Conservation (phyloP, 2,797 vertebrate genomes). For the Serranus cabrilla region DNA sequence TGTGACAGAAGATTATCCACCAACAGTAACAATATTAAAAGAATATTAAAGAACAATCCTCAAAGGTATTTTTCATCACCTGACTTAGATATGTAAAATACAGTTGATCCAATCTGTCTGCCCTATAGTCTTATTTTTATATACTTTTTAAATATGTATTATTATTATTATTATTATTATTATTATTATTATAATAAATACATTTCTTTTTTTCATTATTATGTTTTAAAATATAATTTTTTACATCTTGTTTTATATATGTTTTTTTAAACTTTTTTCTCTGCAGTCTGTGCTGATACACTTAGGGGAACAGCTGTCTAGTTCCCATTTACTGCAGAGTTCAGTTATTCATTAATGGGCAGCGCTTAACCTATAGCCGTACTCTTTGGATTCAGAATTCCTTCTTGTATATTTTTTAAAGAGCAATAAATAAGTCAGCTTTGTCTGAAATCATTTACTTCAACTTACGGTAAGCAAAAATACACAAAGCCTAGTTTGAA, state of each 20-base stretch:
- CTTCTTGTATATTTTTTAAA: background rate
- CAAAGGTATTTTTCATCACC: background rate
- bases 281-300: background rate
- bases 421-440: background rate
- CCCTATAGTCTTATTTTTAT: too few relatives aligned
- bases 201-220: too few relatives aligned
- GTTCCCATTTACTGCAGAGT: constrained; percentile 28
- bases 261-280: background rate
- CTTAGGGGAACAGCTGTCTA: constrained; percentile 26
- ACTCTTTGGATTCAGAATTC: background rate
- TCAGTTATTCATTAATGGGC: constrained; percentile 40
- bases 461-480: background rate
- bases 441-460: background rate
- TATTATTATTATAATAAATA: too few relatives aligned
- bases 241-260: background rate
- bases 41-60: background rate
- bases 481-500: constrained; percentile 2
- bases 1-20: background rate
- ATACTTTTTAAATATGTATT: too few relatives aligned
- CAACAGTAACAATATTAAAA: background rate
- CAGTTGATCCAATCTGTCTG: background rate
- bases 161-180: too few relatives aligned
- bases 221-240: background rate
- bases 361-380: background rate
- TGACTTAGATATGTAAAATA: background rate